Conservation (phyloP, 2,797 vertebrate genomes). For the Sebastes elongatus region DNA sequence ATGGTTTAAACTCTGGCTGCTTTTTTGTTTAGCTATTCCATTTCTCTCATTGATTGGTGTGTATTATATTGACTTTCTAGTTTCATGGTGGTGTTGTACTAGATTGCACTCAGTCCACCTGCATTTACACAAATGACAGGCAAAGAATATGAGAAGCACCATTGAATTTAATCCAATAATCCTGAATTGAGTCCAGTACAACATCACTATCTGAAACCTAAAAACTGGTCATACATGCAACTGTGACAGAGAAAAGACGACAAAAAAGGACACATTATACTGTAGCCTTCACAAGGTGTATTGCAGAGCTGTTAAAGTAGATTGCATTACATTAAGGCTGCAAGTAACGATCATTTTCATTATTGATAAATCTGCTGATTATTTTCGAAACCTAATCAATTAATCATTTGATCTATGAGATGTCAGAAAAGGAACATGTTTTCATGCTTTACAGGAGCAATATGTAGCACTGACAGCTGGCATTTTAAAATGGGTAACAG, state of each 20-base stretch:
- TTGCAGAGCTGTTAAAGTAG: neutral
- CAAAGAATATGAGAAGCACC: neutral
- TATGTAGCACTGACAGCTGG: no score
- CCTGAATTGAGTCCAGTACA: neutral
- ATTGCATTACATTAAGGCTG: neutral
- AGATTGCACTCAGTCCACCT: neutral
- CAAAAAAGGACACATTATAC: neutral
- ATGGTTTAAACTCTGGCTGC: neutral
- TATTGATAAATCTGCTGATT: neutral
- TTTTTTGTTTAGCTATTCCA: neutral
- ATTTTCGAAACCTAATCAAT: neutral
- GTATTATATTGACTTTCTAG: neutral
- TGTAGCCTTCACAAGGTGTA: neutral
- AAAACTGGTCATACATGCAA: neutral
- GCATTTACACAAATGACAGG: neutral
- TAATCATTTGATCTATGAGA: neutral
- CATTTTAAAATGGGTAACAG: no score
- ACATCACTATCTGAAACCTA: neutral
- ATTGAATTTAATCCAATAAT: neutral
- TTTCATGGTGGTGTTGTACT: neutral
- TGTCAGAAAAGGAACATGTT: neutral
- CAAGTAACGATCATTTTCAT: neutral
- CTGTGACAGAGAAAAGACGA: neutral
- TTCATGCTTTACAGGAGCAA: neutral
- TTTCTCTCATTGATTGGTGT: neutral